phyloP scores from a whole-genome alignment of 2,113 vertebrate genomes.

The Muntiacus muntjak region DNA sequence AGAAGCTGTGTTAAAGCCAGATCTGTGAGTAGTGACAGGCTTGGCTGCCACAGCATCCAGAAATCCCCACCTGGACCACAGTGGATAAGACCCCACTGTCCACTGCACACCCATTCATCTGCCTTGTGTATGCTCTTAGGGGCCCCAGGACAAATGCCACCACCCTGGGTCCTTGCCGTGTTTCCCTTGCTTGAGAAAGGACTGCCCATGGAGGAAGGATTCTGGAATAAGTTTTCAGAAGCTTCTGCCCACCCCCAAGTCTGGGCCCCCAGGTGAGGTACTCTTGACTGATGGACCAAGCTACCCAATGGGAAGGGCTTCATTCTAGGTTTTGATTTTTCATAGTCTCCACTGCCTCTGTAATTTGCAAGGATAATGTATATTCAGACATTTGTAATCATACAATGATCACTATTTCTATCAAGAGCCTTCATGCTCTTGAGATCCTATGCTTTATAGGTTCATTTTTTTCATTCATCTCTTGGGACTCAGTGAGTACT shows the following conservation, averaged over 20 bases:
- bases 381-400: background rate
- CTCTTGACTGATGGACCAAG: background rate
- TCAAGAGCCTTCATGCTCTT: background rate
- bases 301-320: background rate
- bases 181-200: background rate
- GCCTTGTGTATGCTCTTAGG: background rate
- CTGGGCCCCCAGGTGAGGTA: background rate
- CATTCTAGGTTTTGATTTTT: background rate
- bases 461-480: background rate
- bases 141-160: background rate
- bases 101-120: background rate
- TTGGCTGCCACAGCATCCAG: background rate
- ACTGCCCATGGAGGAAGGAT: background rate
- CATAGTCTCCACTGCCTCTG: background rate
- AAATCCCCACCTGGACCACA: background rate
- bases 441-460: background rate
- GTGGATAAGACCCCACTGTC: background rate
- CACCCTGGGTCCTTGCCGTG: background rate
- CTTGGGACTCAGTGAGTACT: background rate
- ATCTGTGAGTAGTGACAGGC: background rate
- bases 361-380: background rate
- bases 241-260: background rate
- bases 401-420: background rate
- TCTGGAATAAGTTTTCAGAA: background rate
- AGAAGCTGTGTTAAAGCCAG: background rate